Percentiles rank a stretch among this genome's conserved stretches.
Evolutionary conservation across 2,888 invertebrate species (phyloP).

Genomic region (Metacarcinus magister): DNA sequence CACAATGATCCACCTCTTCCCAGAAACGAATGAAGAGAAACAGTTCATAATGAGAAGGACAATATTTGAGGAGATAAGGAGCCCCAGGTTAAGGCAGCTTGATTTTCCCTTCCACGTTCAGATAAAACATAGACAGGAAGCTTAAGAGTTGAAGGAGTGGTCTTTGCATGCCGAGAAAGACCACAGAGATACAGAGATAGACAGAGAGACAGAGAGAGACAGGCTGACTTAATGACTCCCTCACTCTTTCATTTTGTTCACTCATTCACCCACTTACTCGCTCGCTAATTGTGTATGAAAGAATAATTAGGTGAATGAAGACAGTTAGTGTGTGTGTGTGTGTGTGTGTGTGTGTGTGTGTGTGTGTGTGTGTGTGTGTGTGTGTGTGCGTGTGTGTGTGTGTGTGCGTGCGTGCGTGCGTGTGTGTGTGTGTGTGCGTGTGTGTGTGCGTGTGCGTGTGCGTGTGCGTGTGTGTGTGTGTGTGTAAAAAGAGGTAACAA

Average conservation of each 20-base stretch:
- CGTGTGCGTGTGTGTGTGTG: neutral
- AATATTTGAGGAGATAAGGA: neutral
- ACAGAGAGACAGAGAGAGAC: too few species aligned
- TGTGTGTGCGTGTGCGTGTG: neutral
- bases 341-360: neutral
- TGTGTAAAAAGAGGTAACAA: neutral
- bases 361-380: slow-evolving; percentile 60
- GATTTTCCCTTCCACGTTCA: neutral
- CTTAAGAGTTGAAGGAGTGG: too few species aligned
- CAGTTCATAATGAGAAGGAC: neutral
- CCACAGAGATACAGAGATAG: too few species aligned
- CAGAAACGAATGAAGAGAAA: neutral
- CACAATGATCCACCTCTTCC: neutral
- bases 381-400: slow-evolving; percentile 28
- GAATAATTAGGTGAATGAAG: too few species aligned
- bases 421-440: slow-evolving; percentile 10
- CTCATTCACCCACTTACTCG: neutral
- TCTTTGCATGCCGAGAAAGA: too few species aligned
- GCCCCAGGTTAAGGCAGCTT: slow-evolving; percentile 19
- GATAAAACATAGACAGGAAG: too few species aligned
- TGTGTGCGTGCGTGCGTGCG: neutral
- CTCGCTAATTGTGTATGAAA: neutral
- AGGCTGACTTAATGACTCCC: too few species aligned
- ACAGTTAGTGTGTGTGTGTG: neutral
- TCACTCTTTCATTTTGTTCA: too few species aligned